Conservation (phyloP, 2,888 invertebrate species). For the Ophion costatus region DNA sequence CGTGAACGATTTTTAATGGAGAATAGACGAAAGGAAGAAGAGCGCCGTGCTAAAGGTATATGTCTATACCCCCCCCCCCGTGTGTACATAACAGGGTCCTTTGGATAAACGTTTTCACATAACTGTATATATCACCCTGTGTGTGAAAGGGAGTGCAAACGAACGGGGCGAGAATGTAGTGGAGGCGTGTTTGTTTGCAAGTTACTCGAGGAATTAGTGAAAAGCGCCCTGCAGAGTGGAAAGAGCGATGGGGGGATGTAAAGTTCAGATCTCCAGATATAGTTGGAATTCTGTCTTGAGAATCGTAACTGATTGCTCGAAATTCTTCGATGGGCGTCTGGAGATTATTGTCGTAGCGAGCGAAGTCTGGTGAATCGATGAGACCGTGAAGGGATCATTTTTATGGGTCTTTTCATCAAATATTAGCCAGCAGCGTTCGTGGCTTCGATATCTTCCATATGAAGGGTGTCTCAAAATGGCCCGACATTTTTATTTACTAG, state of each 20-base stretch:
- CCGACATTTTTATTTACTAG: too few relatives aligned
- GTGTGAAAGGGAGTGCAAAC: conserved; percentile 9
- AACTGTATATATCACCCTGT: background rate
- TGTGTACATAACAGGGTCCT: conserved; percentile 2
- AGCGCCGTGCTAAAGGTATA: conserved; percentile 60
- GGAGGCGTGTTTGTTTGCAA: conserved; percentile 57
- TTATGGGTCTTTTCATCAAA: too few relatives aligned
- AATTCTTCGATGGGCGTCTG: conserved; percentile 33
- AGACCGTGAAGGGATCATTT: background rate
- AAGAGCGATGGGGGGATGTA: conserved; percentile 8
- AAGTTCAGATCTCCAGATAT: background rate
- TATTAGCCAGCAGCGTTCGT: too few relatives aligned
- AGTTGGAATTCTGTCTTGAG: conserved; percentile 25
- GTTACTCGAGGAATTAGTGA: conserved; percentile 58
- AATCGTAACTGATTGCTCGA: conserved; percentile 50
- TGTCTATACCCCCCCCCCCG: background rate
- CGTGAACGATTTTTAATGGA: conserved; percentile 50
- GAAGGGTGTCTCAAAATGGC: too few relatives aligned
- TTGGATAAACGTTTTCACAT: conserved; percentile 37
- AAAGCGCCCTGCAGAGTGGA: conserved; percentile 29
- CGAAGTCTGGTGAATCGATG: conserved; percentile 34
- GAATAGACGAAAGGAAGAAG: conserved; percentile 47
- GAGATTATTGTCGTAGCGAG: conserved; percentile 40
- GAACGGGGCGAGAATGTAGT: conserved; percentile 55
- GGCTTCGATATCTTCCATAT: too few relatives aligned